Base-by-base conservation (phyloP, 2,888 invertebrate species). In the Mesochorus sp. region DNA sequence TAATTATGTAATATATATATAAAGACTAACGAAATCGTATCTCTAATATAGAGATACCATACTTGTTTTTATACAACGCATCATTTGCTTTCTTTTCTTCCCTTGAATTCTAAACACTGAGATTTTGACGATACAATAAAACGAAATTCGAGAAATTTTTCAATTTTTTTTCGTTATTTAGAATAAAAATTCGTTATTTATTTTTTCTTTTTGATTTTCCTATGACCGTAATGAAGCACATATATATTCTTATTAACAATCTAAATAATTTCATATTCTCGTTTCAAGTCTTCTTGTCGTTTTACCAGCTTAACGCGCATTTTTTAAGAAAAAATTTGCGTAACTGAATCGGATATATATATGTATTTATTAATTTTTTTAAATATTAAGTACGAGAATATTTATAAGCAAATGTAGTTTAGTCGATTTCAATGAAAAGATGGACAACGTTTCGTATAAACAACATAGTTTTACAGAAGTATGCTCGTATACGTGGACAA, bases 1-100 rank as follows among this genome's bases (percentile, higher is more conserved):
- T 34, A 67, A 66, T 66, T 68, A 71, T 70, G 70, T 62, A 24
- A 64, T 80, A 79, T 47, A 62, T n/a, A n/a, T n/a, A 76, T 81
- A 72, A 75, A 76, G 75, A 66, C 62, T 79, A 80, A 73, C 74
- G 61, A 31, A 72, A 62, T 79, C 49, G 70, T 64, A 76, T 81
- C 88, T 88, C 88, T 88, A 88, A 88, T 88, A 85, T 88, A 88
- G 88, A 88, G 87, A 85, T 82, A 79, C 72, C 68, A 51, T 76
- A 68, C 28, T 80, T 62, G 76, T 61, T 21, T 37, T 47, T 44
- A 12, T 24, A n/a, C 21, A 51, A 51, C 14, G 68, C 34, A 57
- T 44, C 3, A 8, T 14, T 34, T 5, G 21, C 39, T 37, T 37
- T 12, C 2, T 37, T 37, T 6, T 37, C 8, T 8, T 37, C 8